A percentile compares a stretch with the other conserved stretches of the same genome.
These are phyloP conservation scores for Drosophila persimilis DNA, from an alignment of 1,140 invertebrate species.

Conservation along the genomic window DNA sequence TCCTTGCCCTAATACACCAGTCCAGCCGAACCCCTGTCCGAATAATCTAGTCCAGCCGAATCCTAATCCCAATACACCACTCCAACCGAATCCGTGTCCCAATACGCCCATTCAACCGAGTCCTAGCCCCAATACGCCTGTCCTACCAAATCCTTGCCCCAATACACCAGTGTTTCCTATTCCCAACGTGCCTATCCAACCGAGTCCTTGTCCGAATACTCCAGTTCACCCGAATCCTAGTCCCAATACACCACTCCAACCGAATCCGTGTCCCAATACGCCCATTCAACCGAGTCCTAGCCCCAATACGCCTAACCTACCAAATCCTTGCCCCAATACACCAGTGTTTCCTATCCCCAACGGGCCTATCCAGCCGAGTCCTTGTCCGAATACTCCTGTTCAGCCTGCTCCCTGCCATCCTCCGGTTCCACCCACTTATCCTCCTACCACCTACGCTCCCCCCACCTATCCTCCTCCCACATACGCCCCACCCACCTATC, in stretches of 20 bases:
- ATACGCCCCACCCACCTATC: background rate
- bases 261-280: conserved; percentile 14
- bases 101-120: conserved; percentile 6
- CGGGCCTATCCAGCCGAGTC: background rate
- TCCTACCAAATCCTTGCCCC: conserved; percentile 1
- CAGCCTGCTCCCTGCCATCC: background rate
- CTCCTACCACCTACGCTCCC: no score
- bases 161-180: background rate
- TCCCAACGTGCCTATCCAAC: conserved; percentile 2
- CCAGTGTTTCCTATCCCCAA: conserved; percentile 7
- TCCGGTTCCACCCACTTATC: background rate
- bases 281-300: conserved; percentile 1
- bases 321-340: conserved; percentile 8
- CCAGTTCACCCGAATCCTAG: background rate
- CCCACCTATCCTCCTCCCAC: background rate
- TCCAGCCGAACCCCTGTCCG: background rate
- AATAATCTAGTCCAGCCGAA: background rate
- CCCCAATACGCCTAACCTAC: background rate
- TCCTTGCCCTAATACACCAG: background rate
- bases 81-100: conserved; percentile 10
- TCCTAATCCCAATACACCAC: no score
- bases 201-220: conserved; percentile 12
- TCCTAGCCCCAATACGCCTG: background rate
- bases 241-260: background rate
- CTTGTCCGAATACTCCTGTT: conserved; percentile 10